Conservation (phyloP, 2,797 vertebrate species). For the Lepilemur septentrionalis region DNA sequence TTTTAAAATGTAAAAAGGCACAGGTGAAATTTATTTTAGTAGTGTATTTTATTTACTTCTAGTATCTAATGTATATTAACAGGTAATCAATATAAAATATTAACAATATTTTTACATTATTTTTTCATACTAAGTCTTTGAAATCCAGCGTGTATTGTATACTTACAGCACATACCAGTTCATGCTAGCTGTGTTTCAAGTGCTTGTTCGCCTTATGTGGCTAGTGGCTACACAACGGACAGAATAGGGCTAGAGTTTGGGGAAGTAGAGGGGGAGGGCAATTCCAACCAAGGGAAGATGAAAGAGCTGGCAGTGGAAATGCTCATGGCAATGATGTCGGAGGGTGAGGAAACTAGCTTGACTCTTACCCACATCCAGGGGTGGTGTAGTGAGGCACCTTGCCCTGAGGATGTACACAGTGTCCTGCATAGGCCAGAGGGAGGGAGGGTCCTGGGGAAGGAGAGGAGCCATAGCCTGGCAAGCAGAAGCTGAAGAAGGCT, state of each 20-base stretch:
- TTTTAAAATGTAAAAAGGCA: conserved; percentile 14
- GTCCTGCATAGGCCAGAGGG: background rate
- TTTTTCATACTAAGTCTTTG: background rate
- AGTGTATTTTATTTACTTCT: background rate
- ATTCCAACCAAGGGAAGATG: background rate
- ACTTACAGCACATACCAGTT: background rate
- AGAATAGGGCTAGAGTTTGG: background rate
- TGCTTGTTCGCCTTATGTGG: background rate
- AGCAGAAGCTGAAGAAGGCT: background rate
- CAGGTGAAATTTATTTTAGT: conserved; percentile 18
- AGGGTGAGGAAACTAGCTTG: background rate
- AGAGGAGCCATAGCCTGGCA: background rate
- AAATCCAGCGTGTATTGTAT: background rate
- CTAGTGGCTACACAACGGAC: background rate
- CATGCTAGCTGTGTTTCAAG: background rate
- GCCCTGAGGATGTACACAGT: background rate
- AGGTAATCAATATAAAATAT: background rate
- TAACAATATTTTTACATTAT: background rate
- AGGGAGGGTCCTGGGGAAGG: background rate
- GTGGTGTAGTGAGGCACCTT: background rate
- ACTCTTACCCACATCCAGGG: background rate
- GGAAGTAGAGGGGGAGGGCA: background rate
- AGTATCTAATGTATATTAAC: background rate
- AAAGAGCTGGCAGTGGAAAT: background rate
- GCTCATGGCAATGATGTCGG: background rate